These are phyloP conservation scores for Ellobium chinense DNA, from an alignment of 2,888 invertebrate species.

Conservation along the genomic window DNA sequence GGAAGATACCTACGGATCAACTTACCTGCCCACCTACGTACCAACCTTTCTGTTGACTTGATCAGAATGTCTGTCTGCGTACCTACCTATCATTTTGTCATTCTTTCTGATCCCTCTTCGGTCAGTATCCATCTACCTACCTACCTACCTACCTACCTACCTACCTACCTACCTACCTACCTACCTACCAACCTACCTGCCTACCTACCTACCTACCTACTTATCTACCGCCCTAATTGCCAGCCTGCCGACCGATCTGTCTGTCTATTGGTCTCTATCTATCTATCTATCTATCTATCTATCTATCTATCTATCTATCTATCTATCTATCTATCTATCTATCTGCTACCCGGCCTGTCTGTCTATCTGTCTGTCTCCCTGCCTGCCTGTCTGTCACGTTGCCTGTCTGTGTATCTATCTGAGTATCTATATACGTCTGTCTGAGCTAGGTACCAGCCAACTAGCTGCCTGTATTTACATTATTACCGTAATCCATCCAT, in stretches of 20 bases:
- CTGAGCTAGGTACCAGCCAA: neutral
- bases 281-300: constrained; percentile 4
- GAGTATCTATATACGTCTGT: neutral
- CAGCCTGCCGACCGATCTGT: neutral
- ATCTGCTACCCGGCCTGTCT: neutral
- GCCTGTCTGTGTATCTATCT: neutral
- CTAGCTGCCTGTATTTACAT: neutral
- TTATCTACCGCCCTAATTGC: neutral
- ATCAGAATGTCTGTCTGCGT: constrained; percentile 13
- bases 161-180: neutral
- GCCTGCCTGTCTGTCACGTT: neutral
- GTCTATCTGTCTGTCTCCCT: neutral
- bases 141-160: neutral
- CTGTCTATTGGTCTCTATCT: neutral
- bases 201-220: neutral
- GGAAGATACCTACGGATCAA: too few species aligned
- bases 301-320: constrained; percentile 11
- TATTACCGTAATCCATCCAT: too few species aligned
- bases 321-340: constrained; percentile 13
- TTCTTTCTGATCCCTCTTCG: neutral
- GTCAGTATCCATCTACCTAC: neutral
- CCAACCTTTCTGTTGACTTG: constrained; percentile 1
- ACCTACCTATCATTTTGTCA: constrained; percentile 1
- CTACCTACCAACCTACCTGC: neutral
- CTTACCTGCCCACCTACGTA: neutral